Evolutionary conservation across 2,113 vertebrate genomes (phyloP).

Genomic region (Leucopternis melanops): DNA sequence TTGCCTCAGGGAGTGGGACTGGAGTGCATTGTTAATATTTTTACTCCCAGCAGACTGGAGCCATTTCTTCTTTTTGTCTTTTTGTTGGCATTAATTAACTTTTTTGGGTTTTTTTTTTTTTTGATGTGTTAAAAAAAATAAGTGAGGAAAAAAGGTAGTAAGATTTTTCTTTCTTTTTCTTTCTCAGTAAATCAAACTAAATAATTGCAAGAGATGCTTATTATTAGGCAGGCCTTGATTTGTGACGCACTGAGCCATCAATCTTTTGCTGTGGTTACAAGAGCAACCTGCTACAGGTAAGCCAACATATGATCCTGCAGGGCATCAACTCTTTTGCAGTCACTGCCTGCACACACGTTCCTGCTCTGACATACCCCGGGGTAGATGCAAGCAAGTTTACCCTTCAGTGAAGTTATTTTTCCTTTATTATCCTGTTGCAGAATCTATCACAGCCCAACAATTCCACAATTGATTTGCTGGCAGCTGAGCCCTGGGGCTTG

Average conservation of each 20-base stretch:
- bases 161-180: neutral
- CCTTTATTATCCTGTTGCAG: constrained; percentile 28
- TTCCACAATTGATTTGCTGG: constrained; percentile 53
- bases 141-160: neutral
- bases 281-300: neutral
- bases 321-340: neutral
- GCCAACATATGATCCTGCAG: neutral
- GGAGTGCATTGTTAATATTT: neutral
- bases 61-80: neutral
- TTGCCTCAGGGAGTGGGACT: neutral
- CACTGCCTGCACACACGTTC: neutral
- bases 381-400: constrained; percentile 20
- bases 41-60: neutral
- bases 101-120: neutral
- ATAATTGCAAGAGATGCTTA: neutral
- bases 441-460: constrained; percentile 43
- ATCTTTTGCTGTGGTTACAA: neutral
- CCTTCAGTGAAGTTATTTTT: constrained; percentile 43
- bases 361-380: neutral
- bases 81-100: neutral
- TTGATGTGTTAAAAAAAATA: neutral
- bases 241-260: neutral
- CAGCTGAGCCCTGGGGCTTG: constrained; percentile 16
- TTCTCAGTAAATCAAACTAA: neutral
- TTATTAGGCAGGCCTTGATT: neutral